These are phyloP conservation scores for Pristionchus mayeri DNA, from an alignment of 2,888 invertebrate genomes.

Conservation along the genomic window DNA sequence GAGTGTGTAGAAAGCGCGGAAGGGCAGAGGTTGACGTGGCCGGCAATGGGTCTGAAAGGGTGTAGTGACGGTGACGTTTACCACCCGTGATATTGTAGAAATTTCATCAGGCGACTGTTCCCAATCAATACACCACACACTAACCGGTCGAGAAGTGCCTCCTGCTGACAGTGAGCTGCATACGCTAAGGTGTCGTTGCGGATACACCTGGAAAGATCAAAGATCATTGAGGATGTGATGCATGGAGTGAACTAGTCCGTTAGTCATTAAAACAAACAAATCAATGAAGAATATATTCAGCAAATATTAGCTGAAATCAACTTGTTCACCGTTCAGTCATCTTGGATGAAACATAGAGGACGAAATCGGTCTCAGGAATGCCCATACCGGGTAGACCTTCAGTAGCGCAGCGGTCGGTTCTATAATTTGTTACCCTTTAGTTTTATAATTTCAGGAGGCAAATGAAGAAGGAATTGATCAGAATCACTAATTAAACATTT, in stretches of 20 bases:
- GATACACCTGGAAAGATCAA: conserved; percentile 82
- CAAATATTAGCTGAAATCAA: no score
- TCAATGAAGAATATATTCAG: no score
- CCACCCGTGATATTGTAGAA: background rate
- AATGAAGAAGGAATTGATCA: no score
- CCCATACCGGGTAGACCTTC: conserved; percentile 81
- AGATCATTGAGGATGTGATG: background rate
- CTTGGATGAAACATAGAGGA: conserved; percentile 95
- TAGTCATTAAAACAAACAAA: background rate
- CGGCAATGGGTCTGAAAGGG: conserved; percentile 86
- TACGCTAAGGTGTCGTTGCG: conserved; percentile 91
- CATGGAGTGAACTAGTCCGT: no score
- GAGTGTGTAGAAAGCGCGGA: conserved; percentile 91
- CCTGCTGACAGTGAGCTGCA: conserved; percentile 98
- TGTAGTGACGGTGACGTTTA: background rate
- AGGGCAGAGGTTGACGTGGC: conserved; percentile 98
- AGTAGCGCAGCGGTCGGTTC: conserved; percentile 77
- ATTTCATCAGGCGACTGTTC: background rate
- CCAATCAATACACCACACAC: background rate
- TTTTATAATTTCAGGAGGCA: no score
- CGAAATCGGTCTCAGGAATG: conserved; percentile 89
- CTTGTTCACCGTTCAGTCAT: conserved; percentile 87
- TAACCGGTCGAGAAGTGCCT: conserved; percentile 87
- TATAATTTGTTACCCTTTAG: no score
- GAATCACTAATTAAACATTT: no score